Evolutionary conservation across 2,888 invertebrate genomes (phyloP).

Genomic region (Ariolimax columbianus): DNA sequence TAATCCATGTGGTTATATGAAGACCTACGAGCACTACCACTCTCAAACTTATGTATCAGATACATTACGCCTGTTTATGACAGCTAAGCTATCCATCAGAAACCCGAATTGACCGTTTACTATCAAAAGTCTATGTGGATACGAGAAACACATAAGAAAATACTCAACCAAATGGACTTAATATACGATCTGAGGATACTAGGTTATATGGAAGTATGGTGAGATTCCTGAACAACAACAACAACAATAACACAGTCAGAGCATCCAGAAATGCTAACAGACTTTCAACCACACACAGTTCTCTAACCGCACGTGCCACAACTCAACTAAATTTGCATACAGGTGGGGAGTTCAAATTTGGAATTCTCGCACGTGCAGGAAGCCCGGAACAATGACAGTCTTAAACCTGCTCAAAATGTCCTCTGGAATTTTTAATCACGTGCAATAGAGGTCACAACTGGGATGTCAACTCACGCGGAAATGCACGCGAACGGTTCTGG

Average conservation of each 20-base stretch:
- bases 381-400: neutral
- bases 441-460: neutral
- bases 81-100: no score
- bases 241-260: neutral
- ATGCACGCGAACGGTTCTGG: neutral
- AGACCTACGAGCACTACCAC: no score
- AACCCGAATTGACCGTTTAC: no score
- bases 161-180: neutral
- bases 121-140: no score
- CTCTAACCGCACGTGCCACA: neutral
- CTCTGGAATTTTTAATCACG: neutral
- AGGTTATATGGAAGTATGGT: neutral
- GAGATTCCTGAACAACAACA: constrained; percentile 1
- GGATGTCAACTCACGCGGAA: neutral
- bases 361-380: constrained; percentile 7
- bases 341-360: neutral
- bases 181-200: neutral
- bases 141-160: no score
- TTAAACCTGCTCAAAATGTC: neutral
- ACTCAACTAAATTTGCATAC: constrained; percentile 9
- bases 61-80: no score
- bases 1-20: no score
- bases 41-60: no score
- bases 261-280: neutral
- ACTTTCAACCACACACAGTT: neutral